Percentiles rank a stretch among this genome's conserved stretches.
These are phyloP conservation scores for Camponotus pennsylvanicus DNA, from an alignment of 1,140 invertebrate genomes.

Conservation along the genomic window DNA sequence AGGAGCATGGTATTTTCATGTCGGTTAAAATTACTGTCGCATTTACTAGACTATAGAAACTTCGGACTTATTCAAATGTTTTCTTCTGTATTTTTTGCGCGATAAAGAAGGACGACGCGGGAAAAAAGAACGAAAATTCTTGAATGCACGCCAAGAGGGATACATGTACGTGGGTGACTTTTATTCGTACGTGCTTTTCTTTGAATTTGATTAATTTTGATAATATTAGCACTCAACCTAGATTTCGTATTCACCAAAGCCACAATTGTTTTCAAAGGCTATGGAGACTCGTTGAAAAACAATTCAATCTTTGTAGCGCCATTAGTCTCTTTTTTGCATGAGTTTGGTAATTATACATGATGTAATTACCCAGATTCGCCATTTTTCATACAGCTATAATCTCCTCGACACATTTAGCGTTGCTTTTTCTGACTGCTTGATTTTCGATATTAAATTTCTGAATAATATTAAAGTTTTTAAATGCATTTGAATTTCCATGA, in stretches of 20 bases:
- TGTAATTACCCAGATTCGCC: neutral
- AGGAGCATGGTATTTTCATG: no score
- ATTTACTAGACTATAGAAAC: conserved; percentile 35
- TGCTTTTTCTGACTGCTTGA: neutral
- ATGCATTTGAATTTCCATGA: neutral
- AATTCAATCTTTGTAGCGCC: neutral
- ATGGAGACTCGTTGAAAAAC: neutral
- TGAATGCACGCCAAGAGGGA: neutral
- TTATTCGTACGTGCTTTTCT: conserved; percentile 3
- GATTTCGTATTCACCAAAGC: neutral
- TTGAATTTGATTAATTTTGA: conserved; percentile 41
- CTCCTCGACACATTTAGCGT: conserved; percentile 6
- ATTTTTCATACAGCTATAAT: neutral
- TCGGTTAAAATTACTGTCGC: conserved; percentile 35
- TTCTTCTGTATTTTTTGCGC: neutral
- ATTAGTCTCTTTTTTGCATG: neutral
- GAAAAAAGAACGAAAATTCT: conserved; percentile 34
- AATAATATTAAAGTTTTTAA: neutral
- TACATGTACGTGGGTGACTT: neutral
- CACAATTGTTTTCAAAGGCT: neutral
- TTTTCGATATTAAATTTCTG: neutral
- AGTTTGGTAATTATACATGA: conserved; percentile 9
- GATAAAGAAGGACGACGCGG: neutral
- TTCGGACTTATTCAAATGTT: conserved; percentile 37
- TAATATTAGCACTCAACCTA: neutral